A percentile compares a stretch with the other conserved stretches of the same genome.
Evolutionary conservation across 2,113 vertebrate species (phyloP).

Genomic region (Dicrurus megarhynchus): DNA sequence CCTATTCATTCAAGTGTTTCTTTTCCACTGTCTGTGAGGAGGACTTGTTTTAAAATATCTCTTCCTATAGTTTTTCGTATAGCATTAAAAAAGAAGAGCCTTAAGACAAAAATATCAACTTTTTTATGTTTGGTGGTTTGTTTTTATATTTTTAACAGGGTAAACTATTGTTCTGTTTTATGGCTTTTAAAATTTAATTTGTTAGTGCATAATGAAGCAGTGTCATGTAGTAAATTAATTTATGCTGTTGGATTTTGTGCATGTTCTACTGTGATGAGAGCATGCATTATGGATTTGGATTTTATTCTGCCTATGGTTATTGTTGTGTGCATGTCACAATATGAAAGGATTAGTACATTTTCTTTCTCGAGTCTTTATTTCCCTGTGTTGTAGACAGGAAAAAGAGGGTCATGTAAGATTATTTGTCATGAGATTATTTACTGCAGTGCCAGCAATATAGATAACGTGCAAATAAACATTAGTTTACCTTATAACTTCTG

Average conservation of each 20-base stretch:
- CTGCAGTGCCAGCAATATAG: not conserved
- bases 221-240: constrained; percentile 34
- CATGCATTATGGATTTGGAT: constrained; percentile 36
- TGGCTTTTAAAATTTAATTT: constrained; percentile 30
- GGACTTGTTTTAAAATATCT: not conserved
- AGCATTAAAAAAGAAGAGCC: not conserved
- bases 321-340: not conserved
- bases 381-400: not conserved
- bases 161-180: constrained; percentile 1
- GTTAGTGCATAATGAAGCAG: constrained; percentile 24
- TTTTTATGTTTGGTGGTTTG: not conserved
- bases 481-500: not conserved
- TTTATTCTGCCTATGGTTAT: constrained; percentile 32
- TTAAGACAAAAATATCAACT: not conserved
- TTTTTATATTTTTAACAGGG: not conserved
- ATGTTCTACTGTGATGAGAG: not conserved
- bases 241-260: not conserved
- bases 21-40: not conserved
- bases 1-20: not conserved
- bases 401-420: not conserved
- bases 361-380: not conserved
- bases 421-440: not conserved
- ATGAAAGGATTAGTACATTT: not conserved
- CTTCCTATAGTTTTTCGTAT: not conserved
- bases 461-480: not conserved